A percentile compares a stretch with the other conserved stretches of the same genome.
phyloP scores from a whole-genome alignment of 64 coral and sea anemone genomes.

The Orbicella faveolata region DNA sequence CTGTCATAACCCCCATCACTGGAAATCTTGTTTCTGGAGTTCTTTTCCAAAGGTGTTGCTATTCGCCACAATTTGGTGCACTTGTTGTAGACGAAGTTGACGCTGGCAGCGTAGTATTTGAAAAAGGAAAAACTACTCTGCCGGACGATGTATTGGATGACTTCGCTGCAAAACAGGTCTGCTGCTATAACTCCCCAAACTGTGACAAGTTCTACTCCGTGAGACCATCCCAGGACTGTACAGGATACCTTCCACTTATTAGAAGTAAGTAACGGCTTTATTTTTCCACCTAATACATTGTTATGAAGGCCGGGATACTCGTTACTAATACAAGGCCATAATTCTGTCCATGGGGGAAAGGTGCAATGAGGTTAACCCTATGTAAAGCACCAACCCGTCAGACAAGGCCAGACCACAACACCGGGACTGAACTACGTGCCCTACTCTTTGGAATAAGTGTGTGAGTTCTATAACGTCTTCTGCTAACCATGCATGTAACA shows the following conservation, averaged over 20 bases:
- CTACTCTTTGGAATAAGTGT: too few species aligned
- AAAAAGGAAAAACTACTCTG: background rate
- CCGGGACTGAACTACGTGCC: too few species aligned
- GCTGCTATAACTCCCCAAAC: conserved; percentile 24
- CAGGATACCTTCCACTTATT: background rate
- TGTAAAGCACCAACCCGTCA: too few species aligned
- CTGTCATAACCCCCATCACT: background rate
- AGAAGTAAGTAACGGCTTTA: conserved; percentile 32
- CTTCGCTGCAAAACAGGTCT: conserved; percentile 10
- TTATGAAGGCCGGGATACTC: too few species aligned
- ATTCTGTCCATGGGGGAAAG: too few species aligned
- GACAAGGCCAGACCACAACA: too few species aligned
- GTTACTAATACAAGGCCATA: background rate
- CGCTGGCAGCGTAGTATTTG: background rate
- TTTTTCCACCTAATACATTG: background rate
- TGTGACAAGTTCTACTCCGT: conserved; percentile 17
- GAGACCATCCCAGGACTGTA: conserved; percentile 10
- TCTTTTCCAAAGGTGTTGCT: background rate
- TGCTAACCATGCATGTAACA: too few species aligned
- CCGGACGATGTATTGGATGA: conserved; percentile 31
- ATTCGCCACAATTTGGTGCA: background rate
- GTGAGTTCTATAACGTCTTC: too few species aligned
- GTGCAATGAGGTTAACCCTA: too few species aligned
- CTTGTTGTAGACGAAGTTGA: background rate
- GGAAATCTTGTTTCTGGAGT: background rate